Evolutionary conservation across 1,140 invertebrate species (phyloP).

Genomic region (Platyura marginata): DNA sequence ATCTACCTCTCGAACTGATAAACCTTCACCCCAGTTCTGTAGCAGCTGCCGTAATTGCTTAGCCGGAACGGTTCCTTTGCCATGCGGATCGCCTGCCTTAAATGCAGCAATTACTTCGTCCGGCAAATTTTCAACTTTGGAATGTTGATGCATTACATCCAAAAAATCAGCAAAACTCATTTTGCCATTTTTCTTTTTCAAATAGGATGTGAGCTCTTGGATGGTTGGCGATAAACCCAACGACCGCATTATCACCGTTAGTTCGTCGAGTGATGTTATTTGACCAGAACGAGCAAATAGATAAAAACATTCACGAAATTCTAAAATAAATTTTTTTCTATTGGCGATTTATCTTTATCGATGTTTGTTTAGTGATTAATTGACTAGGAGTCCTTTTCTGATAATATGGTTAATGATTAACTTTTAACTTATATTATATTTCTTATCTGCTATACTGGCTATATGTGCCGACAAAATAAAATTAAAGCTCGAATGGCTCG

Average conservation of each 20-base stretch:
- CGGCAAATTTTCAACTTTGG: conserved; percentile 66
- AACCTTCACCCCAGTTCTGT: conserved; percentile 77
- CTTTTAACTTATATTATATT: conserved; percentile 3
- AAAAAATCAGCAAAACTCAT: conserved; percentile 93
- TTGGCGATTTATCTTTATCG: conserved; percentile 1
- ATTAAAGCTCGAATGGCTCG: no score
- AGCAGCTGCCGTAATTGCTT: conserved; percentile 73
- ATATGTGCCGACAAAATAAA: no score
- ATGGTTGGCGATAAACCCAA: conserved; percentile 84
- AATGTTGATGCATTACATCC: conserved; percentile 88
- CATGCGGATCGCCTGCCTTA: conserved; percentile 56
- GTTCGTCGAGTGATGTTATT: conserved; percentile 72
- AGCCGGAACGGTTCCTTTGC: conserved; percentile 58
- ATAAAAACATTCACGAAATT: conserved; percentile 89
- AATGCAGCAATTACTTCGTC: conserved; percentile 82
- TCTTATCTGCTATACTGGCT: neutral
- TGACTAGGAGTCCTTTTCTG: neutral
- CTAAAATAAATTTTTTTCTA: conserved; percentile 48
- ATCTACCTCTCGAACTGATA: conserved; percentile 72
- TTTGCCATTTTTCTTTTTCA: conserved; percentile 71
- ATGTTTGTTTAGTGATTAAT: neutral
- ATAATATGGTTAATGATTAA: neutral
- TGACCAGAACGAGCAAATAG: conserved; percentile 75
- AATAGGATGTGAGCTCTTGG: conserved; percentile 68
- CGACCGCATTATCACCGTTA: conserved; percentile 86